These are phyloP conservation scores for Octonoba sinensis DNA, from an alignment of 2,888 invertebrate species.

Conservation along the genomic window DNA sequence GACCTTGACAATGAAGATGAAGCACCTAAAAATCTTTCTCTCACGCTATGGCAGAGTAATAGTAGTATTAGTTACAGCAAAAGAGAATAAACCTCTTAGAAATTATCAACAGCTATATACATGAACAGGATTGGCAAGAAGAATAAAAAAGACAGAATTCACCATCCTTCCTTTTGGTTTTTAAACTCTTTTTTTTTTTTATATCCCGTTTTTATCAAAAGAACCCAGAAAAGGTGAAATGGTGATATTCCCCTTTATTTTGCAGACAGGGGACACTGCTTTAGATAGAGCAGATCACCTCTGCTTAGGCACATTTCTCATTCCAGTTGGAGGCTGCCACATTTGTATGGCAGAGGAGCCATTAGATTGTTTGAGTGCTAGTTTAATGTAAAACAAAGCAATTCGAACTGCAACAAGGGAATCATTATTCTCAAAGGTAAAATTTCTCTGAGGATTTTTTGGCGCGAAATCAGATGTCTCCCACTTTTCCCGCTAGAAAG, in stretches of 20 bases:
- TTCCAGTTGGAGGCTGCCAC: conserved; percentile 47
- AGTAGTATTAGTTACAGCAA: conserved; percentile 60
- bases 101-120: conserved; percentile 65
- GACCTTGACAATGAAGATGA: conserved; percentile 61
- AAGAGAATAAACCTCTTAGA: conserved; percentile 65
- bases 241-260: conserved; percentile 63
- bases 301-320: conserved; percentile 60
- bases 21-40: conserved; percentile 64
- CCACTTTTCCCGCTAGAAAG: too few species aligned
- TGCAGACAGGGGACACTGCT: conserved; percentile 56
- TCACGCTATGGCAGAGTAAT: conserved; percentile 62
- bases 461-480: too few species aligned
- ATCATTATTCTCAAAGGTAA: too few species aligned
- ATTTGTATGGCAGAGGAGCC: conserved; percentile 16
- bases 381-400: too few species aligned
- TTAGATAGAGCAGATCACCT: conserved; percentile 52
- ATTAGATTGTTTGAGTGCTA: not conserved
- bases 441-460: too few species aligned
- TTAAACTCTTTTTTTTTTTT: conserved; percentile 7
- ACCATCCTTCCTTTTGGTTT: conserved; percentile 63
- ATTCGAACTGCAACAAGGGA: too few species aligned
- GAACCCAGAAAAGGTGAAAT: conserved; percentile 63
- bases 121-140: conserved; percentile 65
- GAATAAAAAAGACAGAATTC: conserved; percentile 64
- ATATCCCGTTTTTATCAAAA: conserved; percentile 29